Conservation (phyloP, 2,113 vertebrate species). For the Jaculus jaculus region DNA sequence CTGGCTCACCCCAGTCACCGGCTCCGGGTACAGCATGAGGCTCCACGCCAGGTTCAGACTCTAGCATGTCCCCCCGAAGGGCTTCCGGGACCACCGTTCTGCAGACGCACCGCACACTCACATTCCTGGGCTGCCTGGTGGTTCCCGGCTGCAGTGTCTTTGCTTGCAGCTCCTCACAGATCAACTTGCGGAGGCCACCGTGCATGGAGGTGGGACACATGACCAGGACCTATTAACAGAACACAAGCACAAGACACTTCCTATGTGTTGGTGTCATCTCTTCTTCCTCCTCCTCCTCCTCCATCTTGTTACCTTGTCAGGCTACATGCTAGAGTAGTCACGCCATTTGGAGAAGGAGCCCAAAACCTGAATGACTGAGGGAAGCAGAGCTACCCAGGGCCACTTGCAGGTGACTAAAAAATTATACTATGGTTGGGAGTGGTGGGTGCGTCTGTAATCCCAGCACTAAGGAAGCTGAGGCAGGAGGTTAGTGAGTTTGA, state of each 20-base stretch:
- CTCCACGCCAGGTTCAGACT: too few species aligned
- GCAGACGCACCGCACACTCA: neutral
- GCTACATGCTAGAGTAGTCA: accelerated
- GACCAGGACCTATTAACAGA: neutral
- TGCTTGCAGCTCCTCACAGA: too few species aligned
- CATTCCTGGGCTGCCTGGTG: too few species aligned
- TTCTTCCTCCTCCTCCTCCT: too few species aligned
- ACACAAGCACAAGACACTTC: neutral
- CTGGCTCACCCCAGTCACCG: neutral
- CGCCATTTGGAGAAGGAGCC: neutral
- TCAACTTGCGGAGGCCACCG: neutral
- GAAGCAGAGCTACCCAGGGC: accelerated
- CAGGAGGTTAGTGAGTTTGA: neutral
- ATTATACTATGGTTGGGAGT: accelerated
- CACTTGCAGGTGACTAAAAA: accelerated
- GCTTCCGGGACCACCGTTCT: neutral
- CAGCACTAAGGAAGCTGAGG: neutral
- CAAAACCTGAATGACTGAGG: accelerated
- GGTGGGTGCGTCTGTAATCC: neutral
- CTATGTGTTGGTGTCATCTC: too few species aligned
- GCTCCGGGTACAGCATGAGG: accelerated
- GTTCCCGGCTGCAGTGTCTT: neutral
- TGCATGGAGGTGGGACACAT: neutral
- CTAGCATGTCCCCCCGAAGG: neutral
- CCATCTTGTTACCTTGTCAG: accelerated